phyloP scores from a whole-genome alignment of 2,113 vertebrate genomes.

The Grammomys surdaster region DNA sequence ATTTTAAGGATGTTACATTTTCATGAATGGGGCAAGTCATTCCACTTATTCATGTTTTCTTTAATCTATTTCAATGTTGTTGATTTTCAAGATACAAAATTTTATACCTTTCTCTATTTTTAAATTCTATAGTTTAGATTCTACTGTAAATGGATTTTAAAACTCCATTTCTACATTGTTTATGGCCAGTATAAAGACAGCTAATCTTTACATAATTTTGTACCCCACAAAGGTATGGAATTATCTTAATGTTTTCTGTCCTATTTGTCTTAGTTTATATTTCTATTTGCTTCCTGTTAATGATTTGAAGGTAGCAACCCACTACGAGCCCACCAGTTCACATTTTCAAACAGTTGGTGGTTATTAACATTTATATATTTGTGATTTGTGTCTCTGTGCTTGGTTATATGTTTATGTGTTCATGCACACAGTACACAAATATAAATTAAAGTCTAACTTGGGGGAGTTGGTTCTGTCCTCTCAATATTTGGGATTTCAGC shows the following conservation, averaged over 20 bases:
- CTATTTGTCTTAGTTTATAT: conserved; percentile 48
- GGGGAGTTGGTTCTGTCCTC: neutral
- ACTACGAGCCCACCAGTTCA: neutral
- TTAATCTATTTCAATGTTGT: neutral
- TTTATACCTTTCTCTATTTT: neutral
- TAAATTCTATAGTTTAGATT: neutral
- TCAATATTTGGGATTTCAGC: neutral
- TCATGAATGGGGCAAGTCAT: neutral
- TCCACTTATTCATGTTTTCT: neutral
- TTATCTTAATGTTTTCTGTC: neutral
- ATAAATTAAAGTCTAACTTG: neutral
- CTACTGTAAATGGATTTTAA: neutral
- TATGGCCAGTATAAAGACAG: neutral
- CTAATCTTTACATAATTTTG: neutral
- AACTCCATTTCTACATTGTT: neutral
- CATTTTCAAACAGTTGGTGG: neutral
- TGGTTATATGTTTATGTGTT: neutral
- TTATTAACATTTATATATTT: neutral
- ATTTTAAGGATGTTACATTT: too few relatives aligned
- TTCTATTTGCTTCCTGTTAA: neutral
- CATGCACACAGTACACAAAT: neutral
- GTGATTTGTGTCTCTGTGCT: neutral
- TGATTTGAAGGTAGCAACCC: neutral
- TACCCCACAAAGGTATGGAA: too few relatives aligned
- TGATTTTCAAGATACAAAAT: neutral